Evolutionary conservation across 1,140 invertebrate genomes (phyloP).

Genomic region (Brachionus koreanus): DNA sequence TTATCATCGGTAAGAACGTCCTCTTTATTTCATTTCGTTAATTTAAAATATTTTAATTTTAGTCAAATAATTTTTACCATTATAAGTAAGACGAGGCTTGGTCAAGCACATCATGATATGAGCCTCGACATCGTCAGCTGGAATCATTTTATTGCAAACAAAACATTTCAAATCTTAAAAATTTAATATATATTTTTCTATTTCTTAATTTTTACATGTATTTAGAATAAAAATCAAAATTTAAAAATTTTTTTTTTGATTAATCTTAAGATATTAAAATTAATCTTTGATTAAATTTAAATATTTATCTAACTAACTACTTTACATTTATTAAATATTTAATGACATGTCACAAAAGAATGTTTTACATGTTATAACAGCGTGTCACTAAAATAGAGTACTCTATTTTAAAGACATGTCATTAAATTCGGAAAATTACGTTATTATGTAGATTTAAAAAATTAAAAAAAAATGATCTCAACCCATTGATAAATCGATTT

Average conservation of each 20-base stretch:
- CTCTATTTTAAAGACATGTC: no score
- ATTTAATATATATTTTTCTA: constrained; percentile 40
- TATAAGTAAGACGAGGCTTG: constrained; percentile 93
- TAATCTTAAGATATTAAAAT: no score
- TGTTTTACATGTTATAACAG: no score
- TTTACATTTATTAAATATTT: no score
- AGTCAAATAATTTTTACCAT: constrained; percentile 67
- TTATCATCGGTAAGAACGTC: constrained; percentile 90
- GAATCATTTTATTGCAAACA: constrained; percentile 92
- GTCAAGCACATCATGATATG: constrained; percentile 98
- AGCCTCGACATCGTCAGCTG: constrained; percentile 95
- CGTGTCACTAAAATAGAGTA: no score
- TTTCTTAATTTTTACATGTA: background rate
- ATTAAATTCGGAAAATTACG: no score
- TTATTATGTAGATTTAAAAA: no score
- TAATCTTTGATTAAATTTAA: no score
- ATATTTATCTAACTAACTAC: no score
- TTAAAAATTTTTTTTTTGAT: background rate
- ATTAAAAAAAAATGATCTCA: no score
- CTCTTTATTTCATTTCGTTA: constrained; percentile 65
- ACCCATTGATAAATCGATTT: no score
- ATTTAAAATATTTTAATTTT: background rate
- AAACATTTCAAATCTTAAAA: constrained; percentile 88
- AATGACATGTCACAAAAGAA: no score
- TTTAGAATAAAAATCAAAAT: background rate